Base-by-base conservation (phyloP, 2,888 invertebrate species). In the Archips xylosteana region DNA sequence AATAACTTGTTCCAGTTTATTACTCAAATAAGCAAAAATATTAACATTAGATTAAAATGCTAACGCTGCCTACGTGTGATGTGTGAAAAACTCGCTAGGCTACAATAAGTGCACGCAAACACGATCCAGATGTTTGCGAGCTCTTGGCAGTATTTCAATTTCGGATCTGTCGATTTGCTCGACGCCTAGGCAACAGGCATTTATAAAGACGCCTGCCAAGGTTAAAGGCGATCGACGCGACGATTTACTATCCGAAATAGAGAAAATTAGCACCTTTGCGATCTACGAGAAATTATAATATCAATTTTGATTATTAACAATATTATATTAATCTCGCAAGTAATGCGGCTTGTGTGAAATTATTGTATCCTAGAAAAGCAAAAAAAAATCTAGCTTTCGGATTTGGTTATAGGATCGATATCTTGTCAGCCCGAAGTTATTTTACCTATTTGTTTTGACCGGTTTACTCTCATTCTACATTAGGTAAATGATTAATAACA, bases 91-190 rank as follows among this genome's bases (percentile, higher is more conserved):
- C 23, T 32, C 57, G 57, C 32, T 12, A 12, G 57, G 57, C 57
- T 57, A 12, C 57, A 57, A 32, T 32, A 57, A 12, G 57, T 32
- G 57, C 12, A 57, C 57, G 12, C 57, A 57, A 57, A 57, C 54
- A 23, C 23, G 23, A 54, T 9, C 60, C 60, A 60, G 60, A 60
- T 60, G 60, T 60, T 60, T 6, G 60, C 36, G 39, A 60, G 34
- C n/a, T 60, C n/a, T 60, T 60, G 60, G 60, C 60, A 60, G n/a
- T 39, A 39, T 34, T 60, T 60, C 60, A 60, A 60, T 60, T 39
- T 39, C 60, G n/a, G 60, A 60, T 57, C n/a, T 60, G 39, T n/a
- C n/a, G 39, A 39, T 60, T 39, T 60, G 39, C 57, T 57, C 12
- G 32, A 12, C 12, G 57, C 57, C 57, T 57, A 57, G 57, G 39